Evolutionary conservation across 92 coral and sea anemone genomes (phyloP), one percentile per base, ranked within the genome.

Genomic region (Phenganax stokvisi): DNA sequence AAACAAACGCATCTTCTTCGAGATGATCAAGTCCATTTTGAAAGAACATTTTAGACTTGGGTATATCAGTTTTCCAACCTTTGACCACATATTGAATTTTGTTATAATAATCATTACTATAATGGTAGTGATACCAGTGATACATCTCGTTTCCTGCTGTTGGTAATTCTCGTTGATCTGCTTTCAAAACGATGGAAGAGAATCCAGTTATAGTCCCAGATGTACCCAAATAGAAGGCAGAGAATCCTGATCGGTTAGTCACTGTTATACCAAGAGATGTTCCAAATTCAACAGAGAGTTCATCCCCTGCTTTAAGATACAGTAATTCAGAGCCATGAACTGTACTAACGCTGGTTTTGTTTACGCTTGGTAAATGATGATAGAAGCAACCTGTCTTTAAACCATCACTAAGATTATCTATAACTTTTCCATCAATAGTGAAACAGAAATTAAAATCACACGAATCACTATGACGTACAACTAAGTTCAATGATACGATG

Each of bases 201-300:
- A 56, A n/a, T 29, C 79, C 79, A 47, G 55, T 7, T 6, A 74
- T 56, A 3, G 79, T 61, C 25, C 56, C 76, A 12, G 57, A 29
- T 15, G 62, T 74, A 16, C 79, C 79, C 9, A 74, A 31, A 37
- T 74, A 53, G 58, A 74, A n/a, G 63, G 59, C 63, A 47, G 79
- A 74, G 11, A 74, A 54, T 13, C 79, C 55, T 0, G 79, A 74
- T 25, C 15, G 16, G 3, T 53, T 74, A 52, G 63, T 52, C 37
- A 74, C 25, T 30, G 79, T 74, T 16, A 74, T 3, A 20, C 30
- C 62, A 53, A 56, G 59, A 15, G 15, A 54, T 9, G 57, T 74
- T 3, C 15, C 55, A 6, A 74, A 6, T 74, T 74, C 11, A 74
- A 74, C 12, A 16, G 79, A 74, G 4, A 74, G 37, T 25, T 74